Evolutionary conservation across 2,888 invertebrate species (phyloP), one percentile per base, ranked within the genome.

Genomic region (Melieria crassipennis): DNA sequence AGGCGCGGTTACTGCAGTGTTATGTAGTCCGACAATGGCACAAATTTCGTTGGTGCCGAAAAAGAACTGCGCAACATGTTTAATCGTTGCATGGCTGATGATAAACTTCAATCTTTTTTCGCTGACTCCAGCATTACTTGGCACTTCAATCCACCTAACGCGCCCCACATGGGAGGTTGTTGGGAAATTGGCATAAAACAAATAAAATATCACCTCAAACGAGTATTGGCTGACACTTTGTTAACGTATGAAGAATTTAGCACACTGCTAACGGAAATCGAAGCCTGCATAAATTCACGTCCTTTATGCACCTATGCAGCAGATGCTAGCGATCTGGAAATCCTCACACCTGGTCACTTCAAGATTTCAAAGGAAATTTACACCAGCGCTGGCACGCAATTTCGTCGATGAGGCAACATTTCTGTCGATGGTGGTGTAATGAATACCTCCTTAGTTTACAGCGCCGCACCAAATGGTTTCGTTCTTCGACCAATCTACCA

Each of bases 141-240:
- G 69, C 52, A 58, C 47, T 72, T 72, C 16, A 72, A 60, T 11
- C 67, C 71, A 7, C 67, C 67, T 10, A 47, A 62, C 13, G 64
- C 74, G 1, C 65, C 72, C 1, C 75, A 73, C 48, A 73, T 72
- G 72, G 73, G 69, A 46, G 73, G 70, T 7, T 43, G 69, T 9
- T 73, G 66, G 72, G 72, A 65, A 45, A 55, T 65, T 4, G 62
- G 62, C 7, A 64, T 73, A 0, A 68, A 69, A 52, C 65, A 57
- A 5, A 62, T 75, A 7, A 75, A 73, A 9, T 50, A 11, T 4
- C 72, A 73, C 43, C 65, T 72, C 11, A 70, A 64, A 64, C 55
- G 65, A 11, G 48, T 70, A 7, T 47, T 68, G 0, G 58, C 65
- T 4, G 63, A 56, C 10, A 46, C 11, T 1, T 62, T 55, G 11